Percentiles rank a stretch among this genome's conserved stretches.
phyloP scores from a whole-genome alignment of 2,113 vertebrate genomes.

The Tringa solitaria region DNA sequence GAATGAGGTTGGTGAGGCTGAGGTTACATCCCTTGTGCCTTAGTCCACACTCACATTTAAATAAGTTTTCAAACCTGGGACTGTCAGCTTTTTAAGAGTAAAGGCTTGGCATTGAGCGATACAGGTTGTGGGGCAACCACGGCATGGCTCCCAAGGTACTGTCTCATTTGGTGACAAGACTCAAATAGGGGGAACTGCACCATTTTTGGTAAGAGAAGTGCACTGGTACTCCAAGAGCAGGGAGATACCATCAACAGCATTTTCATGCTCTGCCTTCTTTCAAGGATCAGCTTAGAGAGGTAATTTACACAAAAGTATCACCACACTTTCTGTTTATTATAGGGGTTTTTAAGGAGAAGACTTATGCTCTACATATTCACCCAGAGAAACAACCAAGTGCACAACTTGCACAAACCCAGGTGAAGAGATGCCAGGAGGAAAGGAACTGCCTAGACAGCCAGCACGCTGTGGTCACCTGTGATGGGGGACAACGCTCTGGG shows the following conservation, averaged over 20 bases:
- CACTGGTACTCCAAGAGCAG: not conserved
- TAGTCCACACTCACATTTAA: not conserved
- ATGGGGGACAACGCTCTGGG: not conserved
- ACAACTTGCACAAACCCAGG: not conserved
- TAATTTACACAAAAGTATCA: not conserved
- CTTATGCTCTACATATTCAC: not conserved
- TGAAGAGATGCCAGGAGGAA: not conserved
- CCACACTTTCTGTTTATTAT: not conserved
- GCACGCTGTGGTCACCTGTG: not conserved
- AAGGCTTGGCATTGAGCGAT: not conserved
- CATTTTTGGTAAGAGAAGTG: not conserved
- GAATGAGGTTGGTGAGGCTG: not conserved
- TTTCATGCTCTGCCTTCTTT: not conserved
- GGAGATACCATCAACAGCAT: not conserved
- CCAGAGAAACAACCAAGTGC: not conserved
- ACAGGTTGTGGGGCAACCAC: not conserved
- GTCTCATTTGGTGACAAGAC: not conserved
- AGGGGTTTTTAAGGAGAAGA: not conserved
- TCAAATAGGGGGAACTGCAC: not conserved
- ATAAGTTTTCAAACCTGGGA: not conserved
- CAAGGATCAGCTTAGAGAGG: not conserved
- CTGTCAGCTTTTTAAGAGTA: not conserved
- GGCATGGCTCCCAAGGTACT: not conserved
- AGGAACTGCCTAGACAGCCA: rapidly evolving
- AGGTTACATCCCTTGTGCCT: not conserved